These are phyloP conservation scores for Sthenelais limicola DNA, from an alignment of 2,888 invertebrate genomes.

Conservation along the genomic window DNA sequence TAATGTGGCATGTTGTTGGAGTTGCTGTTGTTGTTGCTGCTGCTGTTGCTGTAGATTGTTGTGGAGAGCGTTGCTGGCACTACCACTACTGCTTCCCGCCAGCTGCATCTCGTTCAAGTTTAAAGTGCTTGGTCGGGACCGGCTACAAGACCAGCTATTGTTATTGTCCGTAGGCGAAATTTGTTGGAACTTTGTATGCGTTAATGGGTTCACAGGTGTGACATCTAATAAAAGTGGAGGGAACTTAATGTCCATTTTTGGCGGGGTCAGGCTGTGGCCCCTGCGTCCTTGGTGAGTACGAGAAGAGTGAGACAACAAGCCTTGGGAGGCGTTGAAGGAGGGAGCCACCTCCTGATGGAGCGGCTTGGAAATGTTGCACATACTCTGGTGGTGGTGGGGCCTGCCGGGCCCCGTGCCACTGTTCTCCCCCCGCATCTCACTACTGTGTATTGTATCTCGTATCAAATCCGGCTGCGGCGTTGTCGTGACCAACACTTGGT, in stretches of 20 bases:
- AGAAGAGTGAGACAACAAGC: too few species aligned
- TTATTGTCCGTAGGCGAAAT: constrained; percentile 38
- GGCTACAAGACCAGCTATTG: constrained; percentile 31
- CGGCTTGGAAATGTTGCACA: constrained; percentile 40
- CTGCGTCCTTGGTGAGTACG: background rate
- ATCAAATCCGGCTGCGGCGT: constrained; percentile 31
- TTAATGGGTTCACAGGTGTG: constrained; percentile 11
- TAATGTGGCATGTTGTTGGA: background rate
- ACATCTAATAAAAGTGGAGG: constrained; percentile 27
- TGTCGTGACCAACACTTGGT: background rate
- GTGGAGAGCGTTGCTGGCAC: constrained; percentile 3
- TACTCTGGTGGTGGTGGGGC: constrained; percentile 35
- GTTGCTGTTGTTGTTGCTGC: constrained; percentile 12
- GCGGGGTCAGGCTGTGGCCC: constrained; percentile 27
- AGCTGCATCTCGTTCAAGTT: constrained; percentile 32
- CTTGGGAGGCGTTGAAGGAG: too few species aligned
- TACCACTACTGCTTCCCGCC: constrained; percentile 13
- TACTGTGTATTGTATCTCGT: constrained; percentile 20
- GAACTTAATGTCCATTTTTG: constrained; percentile 31
- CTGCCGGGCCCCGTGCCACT: constrained; percentile 23
- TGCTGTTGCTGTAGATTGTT: constrained; percentile 23
- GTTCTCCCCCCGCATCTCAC: too few species aligned
- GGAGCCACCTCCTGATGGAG: constrained; percentile 9
- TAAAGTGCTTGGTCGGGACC: constrained; percentile 33
- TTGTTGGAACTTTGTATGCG: constrained; percentile 34